Percentiles rank a stretch among this genome's conserved stretches.
phyloP scores from a whole-genome alignment of 2,113 vertebrate species.

The Suricata suricatta region DNA sequence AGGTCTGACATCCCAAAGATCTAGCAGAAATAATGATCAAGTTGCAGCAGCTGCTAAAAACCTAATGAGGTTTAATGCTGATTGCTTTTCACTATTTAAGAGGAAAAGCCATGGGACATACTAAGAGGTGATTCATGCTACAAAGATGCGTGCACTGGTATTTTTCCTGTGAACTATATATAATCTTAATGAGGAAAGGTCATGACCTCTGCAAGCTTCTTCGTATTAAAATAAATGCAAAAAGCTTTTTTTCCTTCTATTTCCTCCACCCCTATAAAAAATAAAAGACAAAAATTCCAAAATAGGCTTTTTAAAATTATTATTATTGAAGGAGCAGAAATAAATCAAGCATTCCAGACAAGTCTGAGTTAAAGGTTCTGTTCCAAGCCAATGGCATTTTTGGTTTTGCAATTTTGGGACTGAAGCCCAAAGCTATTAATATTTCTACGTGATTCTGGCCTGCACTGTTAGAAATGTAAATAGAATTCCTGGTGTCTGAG shows the following conservation, averaged over 20 bases:
- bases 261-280: not conserved
- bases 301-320: not conserved
- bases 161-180: conserved; percentile 4
- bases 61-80: not conserved
- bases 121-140: not conserved
- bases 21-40: not conserved
- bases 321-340: conserved; percentile 13
- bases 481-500: conserved; percentile 67
- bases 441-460: conserved; percentile 77
- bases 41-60: not conserved
- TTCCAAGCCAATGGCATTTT: conserved; percentile 30
- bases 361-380: conserved; percentile 39
- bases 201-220: not conserved
- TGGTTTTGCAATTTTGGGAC: conserved; percentile 59
- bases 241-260: not conserved
- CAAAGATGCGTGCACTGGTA: not conserved
- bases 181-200: not conserved
- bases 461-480: conserved; percentile 68
- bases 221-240: conserved; percentile 24
- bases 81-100: conserved; percentile 5
- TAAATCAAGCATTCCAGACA: conserved; percentile 47
- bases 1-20: not conserved
- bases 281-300: not conserved
- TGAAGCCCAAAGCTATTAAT: conserved; percentile 73
- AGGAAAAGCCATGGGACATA: not conserved